These are phyloP conservation scores for Acipenser oxyrinchus DNA, from an alignment of 2,797 vertebrate species.

Conservation along the genomic window DNA sequence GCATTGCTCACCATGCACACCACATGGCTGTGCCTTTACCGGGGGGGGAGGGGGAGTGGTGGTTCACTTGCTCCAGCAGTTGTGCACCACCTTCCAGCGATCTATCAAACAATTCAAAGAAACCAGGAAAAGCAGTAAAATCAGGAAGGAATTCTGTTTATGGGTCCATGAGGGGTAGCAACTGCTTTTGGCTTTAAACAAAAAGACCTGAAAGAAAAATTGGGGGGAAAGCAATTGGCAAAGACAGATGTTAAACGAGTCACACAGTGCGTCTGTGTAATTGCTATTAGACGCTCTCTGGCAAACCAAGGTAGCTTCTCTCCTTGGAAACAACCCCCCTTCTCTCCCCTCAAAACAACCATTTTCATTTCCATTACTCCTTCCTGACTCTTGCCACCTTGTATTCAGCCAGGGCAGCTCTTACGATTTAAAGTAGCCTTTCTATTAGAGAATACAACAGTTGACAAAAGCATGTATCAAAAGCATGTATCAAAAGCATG, in stretches of 20 bases:
- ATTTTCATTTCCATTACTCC: neutral
- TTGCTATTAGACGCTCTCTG: constrained; percentile 32
- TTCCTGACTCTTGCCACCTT: neutral
- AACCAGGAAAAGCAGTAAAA: constrained; percentile 46
- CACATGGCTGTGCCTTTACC: too few relatives aligned
- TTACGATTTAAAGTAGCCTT: too few relatives aligned
- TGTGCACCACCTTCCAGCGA: too few relatives aligned
- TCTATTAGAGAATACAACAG: too few relatives aligned
- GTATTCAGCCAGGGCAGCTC: neutral
- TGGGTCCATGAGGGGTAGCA: constrained; percentile 21
- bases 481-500: too few relatives aligned
- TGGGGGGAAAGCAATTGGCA: constrained; percentile 13
- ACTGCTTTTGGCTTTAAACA: constrained; percentile 39
- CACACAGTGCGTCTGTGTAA: constrained; percentile 23
- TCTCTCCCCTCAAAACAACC: too few relatives aligned
- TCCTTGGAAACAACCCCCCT: neutral
- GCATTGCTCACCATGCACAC: too few relatives aligned
- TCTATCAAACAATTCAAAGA: constrained; percentile 21
- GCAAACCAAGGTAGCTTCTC: constrained; percentile 10
- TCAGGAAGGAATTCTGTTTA: constrained; percentile 40
- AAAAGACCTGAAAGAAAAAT: constrained; percentile 22
- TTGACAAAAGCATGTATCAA: too few relatives aligned
- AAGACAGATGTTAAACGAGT: constrained; percentile 42
- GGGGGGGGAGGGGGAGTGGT: too few relatives aligned
- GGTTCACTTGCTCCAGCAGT: too few relatives aligned